Evolutionary conservation across 2,113 vertebrate genomes (phyloP), one percentile per base, ranked within the genome.

Genomic region (Empidonax traillii): DNA sequence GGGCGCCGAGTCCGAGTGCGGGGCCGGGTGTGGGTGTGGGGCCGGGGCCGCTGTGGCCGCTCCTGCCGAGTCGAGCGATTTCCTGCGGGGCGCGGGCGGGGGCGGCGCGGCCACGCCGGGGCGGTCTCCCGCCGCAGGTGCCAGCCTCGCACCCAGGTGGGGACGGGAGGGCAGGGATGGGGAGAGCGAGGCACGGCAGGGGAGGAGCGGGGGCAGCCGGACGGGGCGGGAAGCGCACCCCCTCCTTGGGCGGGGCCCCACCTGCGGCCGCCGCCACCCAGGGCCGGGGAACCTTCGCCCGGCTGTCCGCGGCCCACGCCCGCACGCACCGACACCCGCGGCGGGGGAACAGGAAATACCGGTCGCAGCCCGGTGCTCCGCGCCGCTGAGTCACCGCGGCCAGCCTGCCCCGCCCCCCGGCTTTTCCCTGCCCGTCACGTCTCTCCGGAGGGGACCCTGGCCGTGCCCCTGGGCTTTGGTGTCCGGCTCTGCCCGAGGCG

Each of bases 341-440:
- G 81, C 51, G 35, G 55, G 55, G n/a, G 71, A 87, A 94, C 98
- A 97, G 97, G 98, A 98, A 98, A 98, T 97, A 97, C 98, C 96
- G 96, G 98, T 97, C 94, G 80, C 85, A 89, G 89, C 76, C 47
- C 28, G 92, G 96, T 84, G 4, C 85, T 75, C 51, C 56, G 5
- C 81, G 31, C 14, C 22, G 93, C 79, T 96, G 83, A 95, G 89
- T 97, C 97, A 96, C 86, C 14, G 8, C 41, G 28, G 37, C 44
- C 30, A 41, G 59, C 73, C 77, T 51, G 55, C 86, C 77, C 51
- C 69, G 41, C 63, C 68, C 63, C 49, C 21, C 30, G 22, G 51
- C 41, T 56, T 22, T 21, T n/a, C 35, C n/a, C 73, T 46, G 78
- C 33, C 51, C 14, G 68, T 62, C 68, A 63, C 12, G 35, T 52